phyloP scores from a whole-genome alignment of 2,797 vertebrate species.

The Tolypeutes matacus region DNA sequence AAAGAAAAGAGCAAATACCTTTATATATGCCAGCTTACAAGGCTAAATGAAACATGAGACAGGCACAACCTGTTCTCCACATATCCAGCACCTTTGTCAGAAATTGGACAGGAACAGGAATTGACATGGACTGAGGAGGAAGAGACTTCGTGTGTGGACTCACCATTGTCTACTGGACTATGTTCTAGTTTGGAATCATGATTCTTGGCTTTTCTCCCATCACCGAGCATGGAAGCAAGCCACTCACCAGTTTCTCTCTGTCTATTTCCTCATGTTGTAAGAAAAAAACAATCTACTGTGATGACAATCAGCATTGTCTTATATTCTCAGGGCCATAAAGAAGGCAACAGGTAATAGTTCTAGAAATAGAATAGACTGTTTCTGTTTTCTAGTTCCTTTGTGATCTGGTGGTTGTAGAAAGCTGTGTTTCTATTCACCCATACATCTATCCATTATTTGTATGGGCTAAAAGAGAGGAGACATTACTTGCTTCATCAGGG shows the following conservation, averaged over 20 bases:
- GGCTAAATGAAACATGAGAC: background rate
- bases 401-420: background rate
- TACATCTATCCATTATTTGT: background rate
- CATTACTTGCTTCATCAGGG: too few species aligned
- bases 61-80: background rate
- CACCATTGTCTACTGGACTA: background rate
- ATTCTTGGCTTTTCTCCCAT: background rate
- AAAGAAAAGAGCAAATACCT: conserved; percentile 45
- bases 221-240: background rate
- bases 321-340: background rate
- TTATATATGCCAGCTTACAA: conserved; percentile 7
- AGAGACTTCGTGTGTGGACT: background rate
- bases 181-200: background rate
- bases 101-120: background rate
- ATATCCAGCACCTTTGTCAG: background rate
- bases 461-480: too few species aligned
- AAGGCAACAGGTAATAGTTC: background rate
- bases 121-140: background rate
- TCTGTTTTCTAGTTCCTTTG: background rate
- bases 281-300: background rate
- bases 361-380: background rate
- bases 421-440: background rate
- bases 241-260: background rate
- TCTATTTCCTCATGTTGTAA: background rate
- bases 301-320: background rate